Percentiles rank a stretch among this genome's conserved stretches.
These are phyloP conservation scores for Perithous albicinctus DNA, from an alignment of 2,888 invertebrate genomes.

Conservation along the genomic window DNA sequence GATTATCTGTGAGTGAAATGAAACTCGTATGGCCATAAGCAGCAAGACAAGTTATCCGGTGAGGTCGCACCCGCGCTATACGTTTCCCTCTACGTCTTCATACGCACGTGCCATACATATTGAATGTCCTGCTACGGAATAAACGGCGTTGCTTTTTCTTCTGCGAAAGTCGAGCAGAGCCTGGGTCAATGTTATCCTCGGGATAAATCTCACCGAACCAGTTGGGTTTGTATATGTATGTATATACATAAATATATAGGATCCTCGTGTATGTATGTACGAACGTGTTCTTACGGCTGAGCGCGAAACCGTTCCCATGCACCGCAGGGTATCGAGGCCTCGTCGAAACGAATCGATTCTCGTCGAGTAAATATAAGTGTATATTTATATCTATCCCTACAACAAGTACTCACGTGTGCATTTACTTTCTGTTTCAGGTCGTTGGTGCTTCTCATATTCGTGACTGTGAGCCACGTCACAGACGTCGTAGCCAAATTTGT, in stretches of 20 bases:
- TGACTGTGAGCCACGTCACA: slow-evolving; percentile 86
- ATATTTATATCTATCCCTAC: background rate
- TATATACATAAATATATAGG: too few species aligned
- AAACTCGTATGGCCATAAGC: slow-evolving; percentile 72
- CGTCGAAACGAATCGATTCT: slow-evolving; percentile 19
- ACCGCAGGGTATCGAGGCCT: slow-evolving; percentile 27
- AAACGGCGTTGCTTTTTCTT: slow-evolving; percentile 39
- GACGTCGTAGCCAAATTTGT: slow-evolving; percentile 87
- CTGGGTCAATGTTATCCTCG: slow-evolving; percentile 73
- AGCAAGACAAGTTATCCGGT: slow-evolving; percentile 51
- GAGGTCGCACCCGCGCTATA: slow-evolving; percentile 41
- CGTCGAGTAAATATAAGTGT: slow-evolving; percentile 6
- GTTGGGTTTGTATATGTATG: slow-evolving; percentile 28
- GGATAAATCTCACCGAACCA: slow-evolving; percentile 57
- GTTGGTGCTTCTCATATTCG: slow-evolving; percentile 87
- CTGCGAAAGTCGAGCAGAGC: slow-evolving; percentile 65
- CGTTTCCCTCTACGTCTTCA: slow-evolving; percentile 32
- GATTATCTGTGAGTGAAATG: slow-evolving; percentile 45
- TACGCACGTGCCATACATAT: slow-evolving; percentile 31
- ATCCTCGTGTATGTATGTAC: background rate
- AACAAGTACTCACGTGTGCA: slow-evolving; percentile 17
- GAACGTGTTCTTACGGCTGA: slow-evolving; percentile 6
- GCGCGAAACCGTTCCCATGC: slow-evolving; percentile 39
- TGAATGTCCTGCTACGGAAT: slow-evolving; percentile 14
- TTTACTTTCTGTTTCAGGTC: slow-evolving; percentile 86